A percentile compares a stretch with the other conserved stretches of the same genome.
Evolutionary conservation across 2,888 invertebrate genomes (phyloP).

Genomic region (Taphrorychus bicolor): DNA sequence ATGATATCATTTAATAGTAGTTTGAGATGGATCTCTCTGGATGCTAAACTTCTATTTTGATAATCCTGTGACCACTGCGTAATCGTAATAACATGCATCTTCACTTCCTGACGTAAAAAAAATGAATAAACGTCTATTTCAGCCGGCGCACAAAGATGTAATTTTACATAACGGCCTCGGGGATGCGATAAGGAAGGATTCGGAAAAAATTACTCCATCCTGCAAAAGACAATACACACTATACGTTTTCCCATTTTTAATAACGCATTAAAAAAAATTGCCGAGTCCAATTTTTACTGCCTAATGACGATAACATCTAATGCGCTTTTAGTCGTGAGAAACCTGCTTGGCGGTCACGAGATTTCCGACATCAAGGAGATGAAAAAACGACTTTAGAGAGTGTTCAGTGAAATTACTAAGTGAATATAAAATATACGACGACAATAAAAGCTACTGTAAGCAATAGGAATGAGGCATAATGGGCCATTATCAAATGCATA

Average conservation of each 20-base stretch:
- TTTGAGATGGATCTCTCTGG: too few species aligned
- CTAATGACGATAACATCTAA: constrained; percentile 30
- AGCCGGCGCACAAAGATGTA: constrained; percentile 11
- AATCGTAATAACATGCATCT: too few species aligned
- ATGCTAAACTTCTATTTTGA: too few species aligned
- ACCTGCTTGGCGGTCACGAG: constrained; percentile 2
- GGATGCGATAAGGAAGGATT: constrained; percentile 7
- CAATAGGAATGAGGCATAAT: too few species aligned
- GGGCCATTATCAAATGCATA: too few species aligned
- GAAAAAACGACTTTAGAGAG: not conserved
- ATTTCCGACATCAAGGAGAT: constrained; percentile 4
- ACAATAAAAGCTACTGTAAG: too few species aligned
- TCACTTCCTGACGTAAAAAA: too few species aligned
- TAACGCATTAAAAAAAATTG: constrained; percentile 24
- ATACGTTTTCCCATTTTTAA: constrained; percentile 24
- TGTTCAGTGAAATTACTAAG: too few species aligned
- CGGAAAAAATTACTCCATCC: constrained; percentile 13
- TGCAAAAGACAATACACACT: constrained; percentile 18
- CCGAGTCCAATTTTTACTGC: constrained; percentile 17
- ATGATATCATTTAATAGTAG: too few species aligned
- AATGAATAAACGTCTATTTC: too few species aligned
- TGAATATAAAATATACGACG: too few species aligned
- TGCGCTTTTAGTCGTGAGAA: constrained; percentile 20
- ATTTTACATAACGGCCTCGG: constrained; percentile 19
- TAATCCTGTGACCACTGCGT: too few species aligned